These are phyloP conservation scores for Grantiella picta DNA, from an alignment of 2,113 vertebrate species.

Conservation along the genomic window DNA sequence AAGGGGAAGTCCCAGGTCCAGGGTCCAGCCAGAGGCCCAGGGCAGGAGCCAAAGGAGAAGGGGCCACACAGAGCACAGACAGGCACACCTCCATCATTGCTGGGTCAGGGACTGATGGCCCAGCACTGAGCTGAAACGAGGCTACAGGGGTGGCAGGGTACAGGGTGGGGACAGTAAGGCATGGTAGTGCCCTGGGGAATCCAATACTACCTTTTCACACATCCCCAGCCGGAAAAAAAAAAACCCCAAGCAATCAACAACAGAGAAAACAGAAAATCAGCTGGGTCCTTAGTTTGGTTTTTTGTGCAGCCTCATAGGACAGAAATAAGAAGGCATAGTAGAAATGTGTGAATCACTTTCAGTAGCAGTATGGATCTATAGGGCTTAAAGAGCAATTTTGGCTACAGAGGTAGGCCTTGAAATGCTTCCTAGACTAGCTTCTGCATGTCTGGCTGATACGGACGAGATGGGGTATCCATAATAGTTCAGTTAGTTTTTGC, in stretches of 20 bases:
- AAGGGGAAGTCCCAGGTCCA: neutral
- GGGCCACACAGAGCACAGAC: neutral
- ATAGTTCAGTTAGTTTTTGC: neutral
- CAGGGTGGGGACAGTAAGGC: neutral
- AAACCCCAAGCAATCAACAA: neutral
- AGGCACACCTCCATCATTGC: neutral
- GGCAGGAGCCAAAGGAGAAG: neutral
- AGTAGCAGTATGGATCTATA: neutral
- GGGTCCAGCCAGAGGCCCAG: rapidly evolving
- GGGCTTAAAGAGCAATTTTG: neutral
- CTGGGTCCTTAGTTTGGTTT: neutral
- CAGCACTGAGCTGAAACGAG: neutral
- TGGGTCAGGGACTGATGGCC: neutral
- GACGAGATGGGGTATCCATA: neutral
- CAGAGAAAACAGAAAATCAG: neutral
- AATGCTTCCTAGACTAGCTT: neutral
- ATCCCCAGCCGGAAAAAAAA: neutral
- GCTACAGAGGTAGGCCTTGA: neutral
- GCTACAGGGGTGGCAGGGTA: neutral
- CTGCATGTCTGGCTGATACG: rapidly evolving
- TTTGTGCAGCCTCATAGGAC: neutral
- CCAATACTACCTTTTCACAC: neutral
- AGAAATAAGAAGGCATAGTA: neutral
- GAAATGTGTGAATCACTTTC: neutral
- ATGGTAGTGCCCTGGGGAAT: too few relatives aligned